Evolutionary conservation across 2,113 vertebrate genomes (phyloP), one percentile per base, ranked within the genome.

Genomic region (Clupea harengus): DNA sequence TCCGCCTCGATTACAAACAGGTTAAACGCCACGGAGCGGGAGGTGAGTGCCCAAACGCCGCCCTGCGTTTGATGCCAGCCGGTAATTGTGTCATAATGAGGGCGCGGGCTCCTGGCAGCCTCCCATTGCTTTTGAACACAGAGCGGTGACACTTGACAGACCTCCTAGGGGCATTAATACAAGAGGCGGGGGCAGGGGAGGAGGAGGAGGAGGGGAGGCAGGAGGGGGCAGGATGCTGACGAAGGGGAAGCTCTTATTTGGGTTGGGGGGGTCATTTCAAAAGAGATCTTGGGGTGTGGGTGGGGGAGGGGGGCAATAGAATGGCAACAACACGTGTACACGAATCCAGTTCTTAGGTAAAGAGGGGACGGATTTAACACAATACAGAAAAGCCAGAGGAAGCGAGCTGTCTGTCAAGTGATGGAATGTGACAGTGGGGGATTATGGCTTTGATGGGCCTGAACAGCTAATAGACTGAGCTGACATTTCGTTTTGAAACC

Each of bases 401-500:
- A 83, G 94, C 91, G 95, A 94, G 95, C 95, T 95, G 95, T 95
- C 96, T 94, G 94, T 96, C 95, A 95, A 95, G 94, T 95, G 95
- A 96, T 96, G 95, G 96, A 95, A 95, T 96, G 94, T 96, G 96
- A 96, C 95, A 96, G 95, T 94, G 93, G 93, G 64, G 94, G 95
- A 95, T 97, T 97, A 96, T 95, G 93, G 94, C 95, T 96, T 96
- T 97, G 95, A 97, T 96, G 95, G 95, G 96, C 94, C 95, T 95
- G 95, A 96, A 96, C 96, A 95, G 94, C 94, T 96, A 95, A 96
- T 96, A 96, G 94, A 95, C 92, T 94, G 54, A 97, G 95, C 95
- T 96, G 95, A 97, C 96, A 96, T 96, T 97, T 96, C 95, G 96
- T 96, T 96, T 95, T 96, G 94, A 96, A 97, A 95, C 11, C 95